A percentile compares a stretch with the other conserved stretches of the same genome.
Conservation (phyloP, 2,113 vertebrate genomes). For the Nanorana parkeri region DNA sequence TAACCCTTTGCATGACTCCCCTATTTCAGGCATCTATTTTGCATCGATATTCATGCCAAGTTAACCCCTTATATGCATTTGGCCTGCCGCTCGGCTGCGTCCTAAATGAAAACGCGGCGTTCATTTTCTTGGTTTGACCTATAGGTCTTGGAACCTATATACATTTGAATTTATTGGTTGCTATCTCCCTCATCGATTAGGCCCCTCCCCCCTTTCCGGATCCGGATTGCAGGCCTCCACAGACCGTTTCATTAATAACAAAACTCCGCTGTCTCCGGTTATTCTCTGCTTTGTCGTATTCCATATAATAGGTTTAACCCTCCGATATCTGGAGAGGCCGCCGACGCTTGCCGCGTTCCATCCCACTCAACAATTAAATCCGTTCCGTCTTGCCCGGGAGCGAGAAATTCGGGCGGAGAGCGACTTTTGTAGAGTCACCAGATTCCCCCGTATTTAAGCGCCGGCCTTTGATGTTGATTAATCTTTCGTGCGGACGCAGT, state of each 20-base stretch:
- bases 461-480: slow-evolving; percentile 20
- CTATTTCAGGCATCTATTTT: too few relatives aligned
- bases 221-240: neutral
- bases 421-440: neutral
- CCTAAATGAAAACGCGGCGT: too few relatives aligned
- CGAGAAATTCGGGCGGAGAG: neutral
- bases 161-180: too few relatives aligned
- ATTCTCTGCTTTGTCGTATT: neutral
- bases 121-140: too few relatives aligned
- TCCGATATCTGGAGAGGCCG: neutral
- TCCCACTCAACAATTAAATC: neutral
- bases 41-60: too few relatives aligned
- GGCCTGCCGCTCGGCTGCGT: too few relatives aligned
- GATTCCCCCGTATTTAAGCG: neutral
- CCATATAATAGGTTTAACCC: slow-evolving; percentile 3
- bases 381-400: neutral
- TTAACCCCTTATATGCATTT: too few relatives aligned
- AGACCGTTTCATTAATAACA: neutral
- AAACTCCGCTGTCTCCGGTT: neutral
- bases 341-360: too few relatives aligned
- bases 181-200: too few relatives aligned
- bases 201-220: too few relatives aligned
- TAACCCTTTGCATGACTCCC: neutral
- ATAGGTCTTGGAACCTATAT: too few relatives aligned
- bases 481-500: neutral